A percentile compares a stretch with the other conserved stretches of the same genome.
These are phyloP conservation scores for Esperia sulphurella DNA, from an alignment of 2,888 invertebrate species.

Conservation along the genomic window DNA sequence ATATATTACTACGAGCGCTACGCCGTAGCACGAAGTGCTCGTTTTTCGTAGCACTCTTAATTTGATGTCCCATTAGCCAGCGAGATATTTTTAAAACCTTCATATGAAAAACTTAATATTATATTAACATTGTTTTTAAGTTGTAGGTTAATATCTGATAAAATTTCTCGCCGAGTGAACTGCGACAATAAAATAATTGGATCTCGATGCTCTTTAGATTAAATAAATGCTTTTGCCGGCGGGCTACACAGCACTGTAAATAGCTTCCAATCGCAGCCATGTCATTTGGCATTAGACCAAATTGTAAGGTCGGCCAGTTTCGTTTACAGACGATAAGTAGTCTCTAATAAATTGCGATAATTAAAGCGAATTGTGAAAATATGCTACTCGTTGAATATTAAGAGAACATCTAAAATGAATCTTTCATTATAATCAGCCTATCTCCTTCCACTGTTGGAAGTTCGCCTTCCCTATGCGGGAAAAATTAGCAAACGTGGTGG, in stretches of 20 bases:
- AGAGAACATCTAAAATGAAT: not conserved
- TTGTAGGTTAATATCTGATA: not conserved
- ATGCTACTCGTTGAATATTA: not conserved
- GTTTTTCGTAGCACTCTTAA: too few relatives aligned
- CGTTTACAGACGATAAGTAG: conserved; percentile 22
- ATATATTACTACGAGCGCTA: too few relatives aligned
- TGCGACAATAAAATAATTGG: conserved; percentile 11
- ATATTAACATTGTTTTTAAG: not conserved
- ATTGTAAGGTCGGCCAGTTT: conserved; percentile 26
- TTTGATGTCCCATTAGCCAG: too few relatives aligned
- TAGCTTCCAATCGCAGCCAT: conserved; percentile 32
- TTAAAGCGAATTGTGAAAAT: not conserved
- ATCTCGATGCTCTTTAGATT: conserved; percentile 11
- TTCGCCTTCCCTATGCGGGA: too few relatives aligned
- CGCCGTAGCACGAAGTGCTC: too few relatives aligned
- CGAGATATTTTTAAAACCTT: too few relatives aligned
- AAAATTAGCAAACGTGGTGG: too few relatives aligned
- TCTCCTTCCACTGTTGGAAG: too few relatives aligned
- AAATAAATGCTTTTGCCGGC: conserved; percentile 10
- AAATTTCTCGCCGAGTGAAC: conserved; percentile 2
- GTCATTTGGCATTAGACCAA: conserved; percentile 43
- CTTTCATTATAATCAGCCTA: too few relatives aligned
- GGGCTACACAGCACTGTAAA: conserved; percentile 15
- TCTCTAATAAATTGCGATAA: conserved; percentile 8
- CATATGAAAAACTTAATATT: too few relatives aligned